Conservation (phyloP, 2,888 invertebrate species). For the Phymatocera aterrima region DNA sequence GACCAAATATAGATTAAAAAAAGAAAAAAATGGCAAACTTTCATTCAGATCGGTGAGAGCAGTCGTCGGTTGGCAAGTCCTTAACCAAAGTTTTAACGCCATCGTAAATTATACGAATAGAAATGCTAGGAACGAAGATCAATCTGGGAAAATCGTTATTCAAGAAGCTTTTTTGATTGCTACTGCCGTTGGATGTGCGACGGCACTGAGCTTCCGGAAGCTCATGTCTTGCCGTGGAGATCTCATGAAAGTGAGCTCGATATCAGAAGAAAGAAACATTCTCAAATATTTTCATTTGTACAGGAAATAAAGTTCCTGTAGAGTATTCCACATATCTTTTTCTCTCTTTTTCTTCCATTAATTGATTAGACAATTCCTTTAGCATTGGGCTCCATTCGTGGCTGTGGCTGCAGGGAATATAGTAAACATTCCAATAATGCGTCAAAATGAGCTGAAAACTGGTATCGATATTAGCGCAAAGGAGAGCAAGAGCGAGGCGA, state of each 20-base stretch:
- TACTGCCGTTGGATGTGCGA: slow-evolving; percentile 53
- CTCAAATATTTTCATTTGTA: neutral
- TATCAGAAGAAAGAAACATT: neutral
- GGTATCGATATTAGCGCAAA: slow-evolving; percentile 54
- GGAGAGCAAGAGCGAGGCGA: slow-evolving; percentile 42
- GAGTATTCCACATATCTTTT: no score
- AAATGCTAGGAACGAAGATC: slow-evolving; percentile 49
- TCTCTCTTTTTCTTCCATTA: neutral
- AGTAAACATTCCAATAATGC: slow-evolving; percentile 58
- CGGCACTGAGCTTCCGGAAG: slow-evolving; percentile 52
- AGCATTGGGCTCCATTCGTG: slow-evolving; percentile 58
- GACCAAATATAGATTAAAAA: no score
- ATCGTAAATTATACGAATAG: slow-evolving; percentile 58
- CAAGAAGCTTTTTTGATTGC: slow-evolving; percentile 55
- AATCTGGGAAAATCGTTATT: slow-evolving; percentile 30
- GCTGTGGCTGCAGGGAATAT: slow-evolving; percentile 56
- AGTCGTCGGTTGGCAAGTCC: slow-evolving; percentile 52
- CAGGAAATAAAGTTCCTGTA: neutral
- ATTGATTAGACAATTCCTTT: no score
- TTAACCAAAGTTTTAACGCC: slow-evolving; percentile 57
- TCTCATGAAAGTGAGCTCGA: slow-evolving; percentile 52
- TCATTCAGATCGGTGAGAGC: slow-evolving; percentile 48
- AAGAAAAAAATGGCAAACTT: neutral
- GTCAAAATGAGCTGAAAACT: slow-evolving; percentile 54
- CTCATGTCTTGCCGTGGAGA: slow-evolving; percentile 50